These are phyloP conservation scores for Polyommatus iphigenia DNA, from an alignment of 2,888 invertebrate species.

Conservation along the genomic window DNA sequence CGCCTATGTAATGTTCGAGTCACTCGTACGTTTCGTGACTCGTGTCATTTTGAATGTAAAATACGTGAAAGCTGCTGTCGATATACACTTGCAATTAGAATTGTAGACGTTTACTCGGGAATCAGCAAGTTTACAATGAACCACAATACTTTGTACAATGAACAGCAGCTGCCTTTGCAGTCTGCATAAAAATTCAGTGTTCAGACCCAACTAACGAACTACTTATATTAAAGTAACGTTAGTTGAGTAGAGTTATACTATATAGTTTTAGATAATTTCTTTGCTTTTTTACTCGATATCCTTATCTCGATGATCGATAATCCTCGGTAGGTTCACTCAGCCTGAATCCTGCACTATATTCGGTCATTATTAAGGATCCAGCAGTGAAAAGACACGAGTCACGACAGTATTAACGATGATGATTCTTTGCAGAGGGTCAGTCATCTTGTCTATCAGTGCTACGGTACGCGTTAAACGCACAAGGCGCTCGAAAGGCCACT, in stretches of 20 bases:
- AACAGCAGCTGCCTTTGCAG: not conserved
- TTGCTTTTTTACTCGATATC: not conserved
- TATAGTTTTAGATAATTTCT: not conserved
- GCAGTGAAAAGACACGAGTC: not conserved
- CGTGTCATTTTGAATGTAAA: constrained; percentile 16
- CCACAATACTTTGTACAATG: not conserved
- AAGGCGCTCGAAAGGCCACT: constrained; percentile 71
- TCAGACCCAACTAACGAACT: not conserved
- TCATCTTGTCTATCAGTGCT: constrained; percentile 76
- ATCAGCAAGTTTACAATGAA: not conserved
- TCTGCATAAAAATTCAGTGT: not conserved
- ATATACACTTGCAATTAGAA: constrained; percentile 19
- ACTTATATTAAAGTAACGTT: too few species aligned
- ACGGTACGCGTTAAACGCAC: constrained; percentile 65
- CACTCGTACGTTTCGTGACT: constrained; percentile 7
- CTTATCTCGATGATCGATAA: not conserved
- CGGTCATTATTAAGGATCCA: not conserved
- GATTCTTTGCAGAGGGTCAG: constrained; percentile 56
- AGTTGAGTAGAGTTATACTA: too few species aligned
- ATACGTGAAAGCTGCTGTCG: constrained; percentile 1
- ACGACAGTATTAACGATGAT: constrained; percentile 1
- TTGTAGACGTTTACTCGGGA: not conserved
- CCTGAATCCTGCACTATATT: not conserved
- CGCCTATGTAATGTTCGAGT: not conserved
- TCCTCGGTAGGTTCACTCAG: too few species aligned